These are phyloP conservation scores for Synanthedon andrenaeformis DNA, from an alignment of 2,888 invertebrate species.

Conservation along the genomic window DNA sequence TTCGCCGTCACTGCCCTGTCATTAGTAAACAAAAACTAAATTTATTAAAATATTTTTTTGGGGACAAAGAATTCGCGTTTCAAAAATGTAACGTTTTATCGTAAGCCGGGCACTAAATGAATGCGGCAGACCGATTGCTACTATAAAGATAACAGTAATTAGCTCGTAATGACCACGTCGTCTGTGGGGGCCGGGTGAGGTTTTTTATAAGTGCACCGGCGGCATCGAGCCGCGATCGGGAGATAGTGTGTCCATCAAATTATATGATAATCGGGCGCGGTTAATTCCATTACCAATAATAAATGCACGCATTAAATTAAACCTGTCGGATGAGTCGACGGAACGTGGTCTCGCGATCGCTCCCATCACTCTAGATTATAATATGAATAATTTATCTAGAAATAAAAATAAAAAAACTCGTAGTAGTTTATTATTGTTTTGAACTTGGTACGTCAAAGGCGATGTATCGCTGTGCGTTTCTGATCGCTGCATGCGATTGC, in stretches of 20 bases:
- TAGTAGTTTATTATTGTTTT: constrained; percentile 58
- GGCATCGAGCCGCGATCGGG: constrained; percentile 48
- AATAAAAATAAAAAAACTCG: constrained; percentile 53
- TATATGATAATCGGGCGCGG: constrained; percentile 67
- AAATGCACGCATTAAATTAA: constrained; percentile 70
- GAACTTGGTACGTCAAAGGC: constrained; percentile 46
- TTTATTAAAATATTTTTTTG: constrained; percentile 18
- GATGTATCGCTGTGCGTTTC: constrained; percentile 32
- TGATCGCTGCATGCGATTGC: constrained; percentile 37
- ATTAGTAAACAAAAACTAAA: constrained; percentile 39
- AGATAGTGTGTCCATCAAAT: constrained; percentile 69
- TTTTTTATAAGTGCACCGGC: constrained; percentile 56
- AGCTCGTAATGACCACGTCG: constrained; percentile 58
- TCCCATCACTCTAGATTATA: constrained; percentile 64
- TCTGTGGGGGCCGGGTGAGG: constrained; percentile 32
- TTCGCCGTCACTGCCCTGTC: constrained; percentile 41
- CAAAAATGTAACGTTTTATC: constrained; percentile 43
- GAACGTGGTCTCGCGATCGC: constrained; percentile 46
- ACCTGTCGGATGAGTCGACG: constrained; percentile 66
- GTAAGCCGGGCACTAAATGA: constrained; percentile 37
- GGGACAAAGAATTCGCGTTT: constrained; percentile 48
- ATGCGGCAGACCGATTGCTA: constrained; percentile 58
- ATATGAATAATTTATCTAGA: constrained; percentile 66
- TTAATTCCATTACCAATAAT: constrained; percentile 71
- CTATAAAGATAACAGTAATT: constrained; percentile 69